Conservation (phyloP, 2,888 invertebrate genomes). For the Hirtodrosophila duncani region DNA sequence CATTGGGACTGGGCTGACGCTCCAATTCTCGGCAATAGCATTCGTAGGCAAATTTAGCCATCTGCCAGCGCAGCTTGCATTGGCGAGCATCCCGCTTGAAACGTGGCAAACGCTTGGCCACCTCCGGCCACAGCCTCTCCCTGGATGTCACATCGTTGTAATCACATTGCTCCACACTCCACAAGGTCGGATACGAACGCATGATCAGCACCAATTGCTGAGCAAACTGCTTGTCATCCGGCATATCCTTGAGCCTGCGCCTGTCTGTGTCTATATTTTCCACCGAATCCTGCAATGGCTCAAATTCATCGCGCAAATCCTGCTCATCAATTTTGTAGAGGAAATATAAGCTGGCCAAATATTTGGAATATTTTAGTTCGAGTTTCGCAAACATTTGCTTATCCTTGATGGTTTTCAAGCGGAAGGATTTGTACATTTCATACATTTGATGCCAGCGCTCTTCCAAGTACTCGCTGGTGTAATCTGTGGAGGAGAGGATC, state of each 20-base stretch:
- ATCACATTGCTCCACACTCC: constrained; percentile 65
- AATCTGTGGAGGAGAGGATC: constrained; percentile 29
- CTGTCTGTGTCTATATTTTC: constrained; percentile 2
- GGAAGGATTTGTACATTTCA: constrained; percentile 75
- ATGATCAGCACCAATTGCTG: constrained; percentile 61
- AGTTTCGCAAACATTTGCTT: constrained; percentile 58
- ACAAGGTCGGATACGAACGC: constrained; percentile 60
- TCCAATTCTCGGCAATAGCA: constrained; percentile 65
- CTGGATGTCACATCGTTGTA: constrained; percentile 63
- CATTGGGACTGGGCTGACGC: constrained; percentile 50
- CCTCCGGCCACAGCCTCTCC: constrained; percentile 66
- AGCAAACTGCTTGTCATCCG: constrained; percentile 70
- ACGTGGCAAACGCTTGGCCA: constrained; percentile 56
- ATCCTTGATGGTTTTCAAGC: constrained; percentile 71
- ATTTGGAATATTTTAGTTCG: constrained; percentile 74
- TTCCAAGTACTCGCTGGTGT: constrained; percentile 63
- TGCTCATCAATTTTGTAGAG: constrained; percentile 74
- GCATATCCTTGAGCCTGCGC: constrained; percentile 64
- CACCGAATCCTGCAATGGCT: constrained; percentile 62
- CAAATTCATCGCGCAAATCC: constrained; percentile 68
- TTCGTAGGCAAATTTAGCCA: constrained; percentile 71
- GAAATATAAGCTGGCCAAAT: constrained; percentile 72
- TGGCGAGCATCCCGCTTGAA: constrained; percentile 62
- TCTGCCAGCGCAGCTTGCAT: constrained; percentile 74
- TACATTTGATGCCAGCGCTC: constrained; percentile 75